phyloP scores from a whole-genome alignment of 2,113 vertebrate genomes.

The Merops nubicus region DNA sequence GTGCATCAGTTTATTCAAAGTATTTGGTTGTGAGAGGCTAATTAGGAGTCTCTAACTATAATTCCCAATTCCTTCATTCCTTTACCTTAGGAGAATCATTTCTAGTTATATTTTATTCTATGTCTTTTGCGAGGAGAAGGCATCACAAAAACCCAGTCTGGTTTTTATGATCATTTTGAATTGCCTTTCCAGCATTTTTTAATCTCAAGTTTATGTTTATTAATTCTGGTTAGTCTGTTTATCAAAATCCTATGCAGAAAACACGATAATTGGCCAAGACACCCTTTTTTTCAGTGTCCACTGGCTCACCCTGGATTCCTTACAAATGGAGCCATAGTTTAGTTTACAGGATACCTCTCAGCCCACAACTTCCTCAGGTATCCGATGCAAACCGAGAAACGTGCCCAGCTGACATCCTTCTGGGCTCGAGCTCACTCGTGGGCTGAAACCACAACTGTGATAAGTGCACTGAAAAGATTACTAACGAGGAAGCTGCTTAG shows the following conservation, averaged over 20 bases:
- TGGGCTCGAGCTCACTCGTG: not conserved
- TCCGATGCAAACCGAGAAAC: not conserved
- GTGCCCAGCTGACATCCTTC: not conserved
- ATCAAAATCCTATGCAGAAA: not conserved
- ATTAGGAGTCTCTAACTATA: not conserved
- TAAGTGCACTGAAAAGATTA: conserved; percentile 24
- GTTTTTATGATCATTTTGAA: not conserved
- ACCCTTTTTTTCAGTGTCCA: not conserved
- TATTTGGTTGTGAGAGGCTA: not conserved
- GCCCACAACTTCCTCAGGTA: conserved; percentile 33
- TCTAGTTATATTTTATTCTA: not conserved
- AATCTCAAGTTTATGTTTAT: not conserved
- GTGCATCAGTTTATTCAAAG: not conserved
- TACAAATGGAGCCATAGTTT: not conserved
- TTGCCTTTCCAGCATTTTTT: not conserved
- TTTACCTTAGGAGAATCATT: not conserved
- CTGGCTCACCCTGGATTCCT: not conserved
- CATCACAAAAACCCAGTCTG: not conserved
- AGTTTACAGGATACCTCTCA: not conserved
- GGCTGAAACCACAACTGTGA: not conserved
- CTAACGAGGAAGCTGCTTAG: conserved; percentile 9
- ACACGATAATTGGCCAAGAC: not conserved
- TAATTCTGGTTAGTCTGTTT: not conserved
- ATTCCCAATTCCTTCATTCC: not conserved
- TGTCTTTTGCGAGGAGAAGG: not conserved